Evolutionary conservation across 35 echinoderm and acorn worm genomes (phyloP).

Genomic region (Lytechinus pictus): DNA sequence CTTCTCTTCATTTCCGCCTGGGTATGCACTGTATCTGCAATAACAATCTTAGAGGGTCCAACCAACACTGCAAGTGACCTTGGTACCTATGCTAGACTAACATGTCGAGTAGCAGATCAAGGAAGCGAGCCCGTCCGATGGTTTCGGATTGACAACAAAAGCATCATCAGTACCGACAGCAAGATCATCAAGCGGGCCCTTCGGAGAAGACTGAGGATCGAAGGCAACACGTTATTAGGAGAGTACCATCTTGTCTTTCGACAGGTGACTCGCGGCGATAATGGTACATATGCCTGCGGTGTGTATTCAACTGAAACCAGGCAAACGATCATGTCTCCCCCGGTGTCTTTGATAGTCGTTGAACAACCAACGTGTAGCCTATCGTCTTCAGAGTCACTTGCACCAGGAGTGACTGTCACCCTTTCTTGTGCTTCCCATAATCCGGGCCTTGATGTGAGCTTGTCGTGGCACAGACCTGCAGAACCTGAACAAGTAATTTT

Average conservation of each 20-base stretch:
- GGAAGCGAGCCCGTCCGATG: conserved; percentile 14
- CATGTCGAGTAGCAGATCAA: not conserved
- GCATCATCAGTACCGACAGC: conserved; percentile 16
- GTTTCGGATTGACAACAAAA: conserved; percentile 27
- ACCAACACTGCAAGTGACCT: not conserved
- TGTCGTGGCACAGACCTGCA: conserved; percentile 33
- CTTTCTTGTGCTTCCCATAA: conserved; percentile 27
- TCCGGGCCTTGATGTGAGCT: not conserved
- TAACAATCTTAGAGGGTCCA: conserved; percentile 20
- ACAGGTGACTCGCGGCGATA: not conserved
- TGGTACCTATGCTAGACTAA: not conserved
- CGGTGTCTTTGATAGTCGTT: not conserved
- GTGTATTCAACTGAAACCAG: not conserved
- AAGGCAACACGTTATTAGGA: not conserved
- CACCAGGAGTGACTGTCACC: conserved; percentile 4
- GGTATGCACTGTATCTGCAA: not conserved
- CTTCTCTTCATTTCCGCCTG: not conserved
- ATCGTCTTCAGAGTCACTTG: not conserved
- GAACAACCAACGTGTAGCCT: not conserved
- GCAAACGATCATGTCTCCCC: not conserved
- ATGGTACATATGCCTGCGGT: conserved; percentile 26
- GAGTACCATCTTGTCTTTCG: conserved; percentile 15
- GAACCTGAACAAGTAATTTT: conserved; percentile 13
- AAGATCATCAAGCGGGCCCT: conserved; percentile 29
- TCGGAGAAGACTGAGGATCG: not conserved